Conservation (phyloP, 2,797 vertebrate species). For the Oryzias dopingdopingensis region DNA sequence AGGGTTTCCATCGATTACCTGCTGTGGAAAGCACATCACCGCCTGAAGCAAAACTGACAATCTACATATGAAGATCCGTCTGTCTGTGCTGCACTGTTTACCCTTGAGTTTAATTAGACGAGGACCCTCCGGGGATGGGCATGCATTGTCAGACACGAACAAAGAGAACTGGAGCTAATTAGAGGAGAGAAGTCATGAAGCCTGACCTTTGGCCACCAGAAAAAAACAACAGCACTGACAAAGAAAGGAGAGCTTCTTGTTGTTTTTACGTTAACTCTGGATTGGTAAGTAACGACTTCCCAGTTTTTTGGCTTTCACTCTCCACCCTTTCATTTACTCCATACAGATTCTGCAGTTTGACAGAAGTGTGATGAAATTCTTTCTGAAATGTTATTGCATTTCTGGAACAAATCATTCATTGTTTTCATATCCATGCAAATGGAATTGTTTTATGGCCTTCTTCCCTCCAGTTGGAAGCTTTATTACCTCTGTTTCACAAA, state of each 20-base stretch:
- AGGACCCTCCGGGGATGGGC: conserved; percentile 23
- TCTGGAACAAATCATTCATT: too few relatives aligned
- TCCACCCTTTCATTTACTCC: background rate
- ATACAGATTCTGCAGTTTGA: background rate
- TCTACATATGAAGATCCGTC: conserved; percentile 33
- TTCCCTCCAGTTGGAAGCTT: too few relatives aligned
- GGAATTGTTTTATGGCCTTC: too few relatives aligned
- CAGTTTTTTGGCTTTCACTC: background rate
- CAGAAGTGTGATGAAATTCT: too few relatives aligned
- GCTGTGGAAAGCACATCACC: conserved; percentile 1
- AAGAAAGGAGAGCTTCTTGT: background rate
- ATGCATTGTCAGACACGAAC: conserved; percentile 47
- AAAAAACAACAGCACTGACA: conserved; percentile 4
- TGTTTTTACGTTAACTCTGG: background rate
- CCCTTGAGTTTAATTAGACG: conserved; percentile 68
- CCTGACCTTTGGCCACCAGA: conserved; percentile 53
- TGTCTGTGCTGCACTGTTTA: conserved; percentile 27
- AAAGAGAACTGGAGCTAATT: conserved; percentile 39
- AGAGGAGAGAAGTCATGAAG: conserved; percentile 33
- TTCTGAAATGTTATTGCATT: too few relatives aligned
- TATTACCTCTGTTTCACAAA: too few relatives aligned
- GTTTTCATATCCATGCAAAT: too few relatives aligned
- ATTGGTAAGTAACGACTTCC: too few relatives aligned
- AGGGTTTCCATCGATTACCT: conserved; percentile 15
- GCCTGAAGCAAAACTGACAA: conserved; percentile 19